phyloP scores from a whole-genome alignment of 2,113 vertebrate genomes.

The Myotis brandtii region DNA sequence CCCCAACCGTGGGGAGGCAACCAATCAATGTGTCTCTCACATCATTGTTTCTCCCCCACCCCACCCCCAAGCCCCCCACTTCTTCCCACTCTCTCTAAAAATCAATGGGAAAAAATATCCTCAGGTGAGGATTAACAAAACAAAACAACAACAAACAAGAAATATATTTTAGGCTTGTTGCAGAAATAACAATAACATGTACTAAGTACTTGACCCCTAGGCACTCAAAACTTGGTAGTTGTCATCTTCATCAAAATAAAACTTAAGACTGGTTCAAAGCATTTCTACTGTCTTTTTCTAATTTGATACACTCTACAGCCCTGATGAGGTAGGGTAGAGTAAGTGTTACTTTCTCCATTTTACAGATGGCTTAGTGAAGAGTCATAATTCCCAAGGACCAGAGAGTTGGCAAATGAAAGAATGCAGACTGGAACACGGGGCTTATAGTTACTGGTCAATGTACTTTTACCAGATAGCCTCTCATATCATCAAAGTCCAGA shows the following conservation, averaged over 20 bases:
- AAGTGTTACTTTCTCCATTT: not conserved
- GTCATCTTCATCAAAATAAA: constrained; percentile 49
- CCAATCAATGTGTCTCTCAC: no score
- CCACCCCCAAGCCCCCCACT: no score
- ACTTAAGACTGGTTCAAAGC: not conserved
- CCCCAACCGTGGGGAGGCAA: no score
- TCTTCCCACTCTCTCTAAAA: no score
- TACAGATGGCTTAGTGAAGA: not conserved
- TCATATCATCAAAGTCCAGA: not conserved
- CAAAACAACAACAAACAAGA: not conserved
- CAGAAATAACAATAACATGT: not conserved
- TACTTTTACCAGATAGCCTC: not conserved
- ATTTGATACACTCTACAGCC: not conserved
- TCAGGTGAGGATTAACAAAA: no score
- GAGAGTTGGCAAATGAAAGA: not conserved
- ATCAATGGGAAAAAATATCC: no score
- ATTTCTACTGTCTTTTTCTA: not conserved
- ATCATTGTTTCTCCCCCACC: no score
- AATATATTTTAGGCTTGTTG: not conserved
- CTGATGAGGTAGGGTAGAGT: not conserved
- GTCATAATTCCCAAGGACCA: not conserved
- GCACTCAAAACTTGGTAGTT: not conserved
- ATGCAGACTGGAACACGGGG: not conserved
- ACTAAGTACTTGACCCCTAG: not conserved
- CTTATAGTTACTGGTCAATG: not conserved